phyloP scores from a whole-genome alignment of 2,113 vertebrate genomes.

The Sus scrofa region T2T-Sscrofa CM000818.6:5092001-5092500 shows the following conservation, averaged over 20 bases:
- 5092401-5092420: too few species aligned
- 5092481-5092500: too few species aligned
- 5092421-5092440: too few species aligned
- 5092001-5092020: slow-evolving; percentile 61
- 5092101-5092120: slow-evolving; percentile 70
- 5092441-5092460: too few species aligned
- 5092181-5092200: slow-evolving; percentile 9
- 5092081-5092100: slow-evolving; percentile 80
- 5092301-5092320: background rate
- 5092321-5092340: background rate
- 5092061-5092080: slow-evolving; percentile 76
- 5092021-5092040: slow-evolving; percentile 55
- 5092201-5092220: background rate
- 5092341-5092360: too few species aligned
- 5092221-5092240: background rate
- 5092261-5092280: background rate
- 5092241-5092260: background rate
- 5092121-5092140: slow-evolving; percentile 77
- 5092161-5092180: slow-evolving; percentile 77
- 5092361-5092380: too few species aligned
- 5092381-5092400: too few species aligned
- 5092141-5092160: slow-evolving; percentile 72
- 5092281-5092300: background rate
- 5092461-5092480: too few species aligned
- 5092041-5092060: slow-evolving; percentile 74